Evolutionary conservation across 2,888 invertebrate genomes (phyloP).

Genomic region (Dicranocentrus wangi): DNA sequence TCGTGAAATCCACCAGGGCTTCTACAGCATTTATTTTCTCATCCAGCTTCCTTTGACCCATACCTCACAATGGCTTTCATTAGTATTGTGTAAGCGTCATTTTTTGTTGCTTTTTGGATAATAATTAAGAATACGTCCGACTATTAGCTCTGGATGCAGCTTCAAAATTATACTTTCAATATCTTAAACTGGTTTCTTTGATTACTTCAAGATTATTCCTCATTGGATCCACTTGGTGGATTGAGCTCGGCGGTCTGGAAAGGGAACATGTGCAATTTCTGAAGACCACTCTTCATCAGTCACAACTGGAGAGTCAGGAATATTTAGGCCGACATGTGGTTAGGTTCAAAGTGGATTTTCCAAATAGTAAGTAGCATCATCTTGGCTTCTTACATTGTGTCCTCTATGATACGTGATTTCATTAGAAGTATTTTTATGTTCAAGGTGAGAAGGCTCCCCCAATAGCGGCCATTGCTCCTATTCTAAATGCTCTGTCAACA

Average conservation of each 20-base stretch:
- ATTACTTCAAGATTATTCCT: not conserved
- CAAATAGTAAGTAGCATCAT: constrained; percentile 45
- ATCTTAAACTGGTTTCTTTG: too few species aligned
- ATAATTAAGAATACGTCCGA: not conserved
- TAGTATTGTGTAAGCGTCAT: constrained; percentile 49
- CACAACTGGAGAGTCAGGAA: constrained; percentile 14
- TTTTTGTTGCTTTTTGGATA: not conserved
- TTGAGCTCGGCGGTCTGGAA: constrained; percentile 56
- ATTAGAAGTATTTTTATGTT: not conserved
- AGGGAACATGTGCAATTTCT: constrained; percentile 43
- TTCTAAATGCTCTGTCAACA: constrained; percentile 35
- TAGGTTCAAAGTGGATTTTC: constrained; percentile 53
- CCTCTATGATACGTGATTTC: not conserved
- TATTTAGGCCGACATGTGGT: constrained; percentile 35
- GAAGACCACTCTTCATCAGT: constrained; percentile 1
- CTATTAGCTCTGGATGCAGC: too few species aligned
- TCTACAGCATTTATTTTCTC: too few species aligned
- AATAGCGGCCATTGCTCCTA: constrained; percentile 35
- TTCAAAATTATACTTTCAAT: too few species aligned
- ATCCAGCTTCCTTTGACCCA: too few species aligned
- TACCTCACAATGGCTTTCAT: constrained; percentile 49
- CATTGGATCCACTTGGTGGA: constrained; percentile 23
- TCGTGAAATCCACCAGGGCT: too few species aligned
- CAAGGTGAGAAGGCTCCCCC: constrained; percentile 52
- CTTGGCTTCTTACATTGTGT: too few species aligned